Evolutionary conservation across 2,113 vertebrate species (phyloP).

Genomic region (Cromileptes altivelis): DNA sequence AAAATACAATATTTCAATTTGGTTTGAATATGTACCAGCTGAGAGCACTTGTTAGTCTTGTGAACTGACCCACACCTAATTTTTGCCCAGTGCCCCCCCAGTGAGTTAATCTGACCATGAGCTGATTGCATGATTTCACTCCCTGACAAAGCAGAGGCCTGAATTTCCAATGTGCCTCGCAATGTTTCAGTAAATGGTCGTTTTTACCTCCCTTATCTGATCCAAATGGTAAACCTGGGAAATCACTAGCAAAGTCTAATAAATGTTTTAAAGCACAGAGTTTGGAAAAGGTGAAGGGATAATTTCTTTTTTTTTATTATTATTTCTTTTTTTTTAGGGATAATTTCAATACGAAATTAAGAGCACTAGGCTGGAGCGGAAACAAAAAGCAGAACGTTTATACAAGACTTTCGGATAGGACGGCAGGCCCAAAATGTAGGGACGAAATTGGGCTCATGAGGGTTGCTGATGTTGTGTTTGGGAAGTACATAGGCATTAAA

Average conservation of each 20-base stretch:
- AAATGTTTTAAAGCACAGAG: neutral
- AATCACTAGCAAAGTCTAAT: neutral
- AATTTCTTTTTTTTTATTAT: too few relatives aligned
- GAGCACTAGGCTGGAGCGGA: neutral
- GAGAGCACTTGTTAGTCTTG: neutral
- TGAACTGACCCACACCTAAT: neutral
- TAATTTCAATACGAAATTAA: neutral
- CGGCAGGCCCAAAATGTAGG: neutral
- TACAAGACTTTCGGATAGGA: neutral
- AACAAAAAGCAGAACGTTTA: neutral
- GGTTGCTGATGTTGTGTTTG: neutral
- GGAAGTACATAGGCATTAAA: neutral
- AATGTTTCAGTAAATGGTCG: neutral
- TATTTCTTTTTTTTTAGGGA: too few relatives aligned
- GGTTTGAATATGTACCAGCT: neutral
- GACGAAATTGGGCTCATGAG: constrained; percentile 3
- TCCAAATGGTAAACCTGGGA: constrained; percentile 1
- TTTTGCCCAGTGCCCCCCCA: neutral
- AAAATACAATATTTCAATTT: neutral
- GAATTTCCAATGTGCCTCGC: neutral
- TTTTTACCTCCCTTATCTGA: neutral
- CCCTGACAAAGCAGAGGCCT: neutral
- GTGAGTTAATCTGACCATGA: neutral
- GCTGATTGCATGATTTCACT: neutral
- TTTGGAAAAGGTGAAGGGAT: neutral